Conservation (phyloP, 2,113 vertebrate genomes). For the Apodemus sylvaticus region DNA sequence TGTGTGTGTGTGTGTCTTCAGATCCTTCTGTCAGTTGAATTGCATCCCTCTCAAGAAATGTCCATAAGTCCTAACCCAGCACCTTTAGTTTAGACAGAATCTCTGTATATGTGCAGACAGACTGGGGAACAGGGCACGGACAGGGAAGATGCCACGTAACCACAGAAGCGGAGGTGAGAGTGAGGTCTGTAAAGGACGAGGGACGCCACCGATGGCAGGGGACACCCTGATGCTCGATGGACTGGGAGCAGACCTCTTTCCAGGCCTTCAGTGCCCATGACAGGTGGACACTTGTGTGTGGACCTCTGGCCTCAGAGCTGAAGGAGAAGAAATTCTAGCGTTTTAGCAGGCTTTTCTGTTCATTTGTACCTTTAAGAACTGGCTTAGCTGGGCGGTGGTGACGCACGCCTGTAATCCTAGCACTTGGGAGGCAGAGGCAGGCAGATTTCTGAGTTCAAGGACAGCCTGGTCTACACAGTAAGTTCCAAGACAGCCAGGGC, state of each 20-base stretch:
- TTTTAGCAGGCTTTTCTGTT: neutral
- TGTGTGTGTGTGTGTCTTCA: neutral
- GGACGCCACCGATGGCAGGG: neutral
- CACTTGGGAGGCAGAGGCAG: too few relatives aligned
- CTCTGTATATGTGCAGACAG: neutral
- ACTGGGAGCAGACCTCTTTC: neutral
- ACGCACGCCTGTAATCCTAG: too few relatives aligned
- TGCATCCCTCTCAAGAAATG: neutral
- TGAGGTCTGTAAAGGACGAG: neutral
- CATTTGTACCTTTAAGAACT: neutral
- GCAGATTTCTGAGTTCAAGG: too few relatives aligned
- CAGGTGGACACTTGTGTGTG: neutral
- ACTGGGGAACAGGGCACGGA: neutral
- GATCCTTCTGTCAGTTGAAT: neutral
- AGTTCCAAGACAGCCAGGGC: too few relatives aligned
- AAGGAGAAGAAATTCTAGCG: neutral
- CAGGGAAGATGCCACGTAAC: neutral
- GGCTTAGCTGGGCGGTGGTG: too few relatives aligned
- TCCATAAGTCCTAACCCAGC: neutral
- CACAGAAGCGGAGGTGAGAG: too few relatives aligned
- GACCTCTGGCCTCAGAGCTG: neutral
- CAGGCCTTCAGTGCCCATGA: neutral
- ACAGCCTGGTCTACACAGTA: too few relatives aligned
- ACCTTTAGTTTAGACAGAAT: neutral
- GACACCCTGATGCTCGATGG: neutral